These are phyloP conservation scores for Copidosoma aretas DNA, from an alignment of 2,888 invertebrate species.

Conservation along the genomic window DNA sequence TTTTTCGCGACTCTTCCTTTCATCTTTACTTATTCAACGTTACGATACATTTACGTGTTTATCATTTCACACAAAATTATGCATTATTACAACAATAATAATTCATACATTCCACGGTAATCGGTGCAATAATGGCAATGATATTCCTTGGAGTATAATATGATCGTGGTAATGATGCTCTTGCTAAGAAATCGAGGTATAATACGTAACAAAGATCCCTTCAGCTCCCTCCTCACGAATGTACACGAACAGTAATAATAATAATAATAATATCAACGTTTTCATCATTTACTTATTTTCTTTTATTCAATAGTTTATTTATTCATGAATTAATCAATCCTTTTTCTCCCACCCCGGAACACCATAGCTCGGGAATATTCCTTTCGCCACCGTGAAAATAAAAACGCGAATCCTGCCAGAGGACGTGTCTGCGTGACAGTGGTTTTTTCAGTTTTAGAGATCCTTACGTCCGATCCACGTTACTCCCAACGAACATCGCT, in stretches of 20 bases:
- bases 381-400: conserved; percentile 33
- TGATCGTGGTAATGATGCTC: conserved; percentile 21
- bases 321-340: neutral
- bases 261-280: conserved; percentile 30
- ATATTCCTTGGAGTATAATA: conserved; percentile 25
- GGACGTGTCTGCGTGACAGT: conserved; percentile 45
- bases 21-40: conserved; percentile 24
- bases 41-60: conserved; percentile 33
- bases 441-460: neutral
- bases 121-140: conserved; percentile 35
- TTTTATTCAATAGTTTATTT: conserved; percentile 14
- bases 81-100: conserved; percentile 35
- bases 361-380: conserved; percentile 2
- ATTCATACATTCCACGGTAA: conserved; percentile 31
- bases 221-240: conserved; percentile 23
- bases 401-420: conserved; percentile 53
- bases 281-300: neutral
- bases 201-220: conserved; percentile 18
- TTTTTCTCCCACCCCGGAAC: no score
- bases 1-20: conserved; percentile 22
- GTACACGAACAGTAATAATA: conserved; percentile 10
- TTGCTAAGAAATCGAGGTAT: conserved; percentile 13
- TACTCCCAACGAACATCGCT: neutral
- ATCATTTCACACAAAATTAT: conserved; percentile 25
- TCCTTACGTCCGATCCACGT: conserved; percentile 3